Conservation (phyloP, 2,113 vertebrate species). For the Penelope pileata region DNA sequence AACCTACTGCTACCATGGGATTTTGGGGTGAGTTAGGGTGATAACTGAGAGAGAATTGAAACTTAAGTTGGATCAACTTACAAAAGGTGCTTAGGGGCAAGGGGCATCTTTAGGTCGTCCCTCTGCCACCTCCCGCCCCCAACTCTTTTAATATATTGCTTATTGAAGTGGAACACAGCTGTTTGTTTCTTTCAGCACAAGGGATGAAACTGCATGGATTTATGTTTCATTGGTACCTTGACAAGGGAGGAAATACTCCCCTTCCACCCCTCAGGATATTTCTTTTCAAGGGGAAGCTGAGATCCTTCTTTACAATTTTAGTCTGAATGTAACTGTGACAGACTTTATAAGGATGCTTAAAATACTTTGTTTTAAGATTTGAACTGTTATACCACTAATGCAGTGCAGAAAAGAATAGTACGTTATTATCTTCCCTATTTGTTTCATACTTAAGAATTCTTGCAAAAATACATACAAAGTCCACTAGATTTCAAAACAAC, state of each 20-base stretch:
- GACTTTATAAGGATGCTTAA: background rate
- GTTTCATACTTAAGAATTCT: background rate
- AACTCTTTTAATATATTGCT: background rate
- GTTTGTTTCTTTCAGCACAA: background rate
- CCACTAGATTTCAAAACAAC: background rate
- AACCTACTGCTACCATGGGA: background rate
- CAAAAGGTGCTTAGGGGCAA: background rate
- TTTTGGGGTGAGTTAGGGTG: background rate
- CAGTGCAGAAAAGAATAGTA: background rate
- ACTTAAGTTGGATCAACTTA: background rate
- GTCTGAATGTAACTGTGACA: background rate
- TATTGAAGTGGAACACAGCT: background rate
- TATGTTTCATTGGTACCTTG: background rate
- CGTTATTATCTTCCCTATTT: background rate
- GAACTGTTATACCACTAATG: background rate
- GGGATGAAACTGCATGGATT: background rate
- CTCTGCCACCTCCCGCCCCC: background rate
- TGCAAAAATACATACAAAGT: background rate
- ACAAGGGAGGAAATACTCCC: background rate
- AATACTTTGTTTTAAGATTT: background rate
- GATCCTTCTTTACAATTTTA: background rate
- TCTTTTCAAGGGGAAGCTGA: background rate
- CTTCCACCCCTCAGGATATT: background rate
- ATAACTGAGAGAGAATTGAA: background rate
- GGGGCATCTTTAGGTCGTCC: background rate